A percentile compares a stretch with the other conserved stretches of the same genome.
phyloP scores from a whole-genome alignment of 1,140 invertebrate species.

The Drosophila nasuta region DNA sequence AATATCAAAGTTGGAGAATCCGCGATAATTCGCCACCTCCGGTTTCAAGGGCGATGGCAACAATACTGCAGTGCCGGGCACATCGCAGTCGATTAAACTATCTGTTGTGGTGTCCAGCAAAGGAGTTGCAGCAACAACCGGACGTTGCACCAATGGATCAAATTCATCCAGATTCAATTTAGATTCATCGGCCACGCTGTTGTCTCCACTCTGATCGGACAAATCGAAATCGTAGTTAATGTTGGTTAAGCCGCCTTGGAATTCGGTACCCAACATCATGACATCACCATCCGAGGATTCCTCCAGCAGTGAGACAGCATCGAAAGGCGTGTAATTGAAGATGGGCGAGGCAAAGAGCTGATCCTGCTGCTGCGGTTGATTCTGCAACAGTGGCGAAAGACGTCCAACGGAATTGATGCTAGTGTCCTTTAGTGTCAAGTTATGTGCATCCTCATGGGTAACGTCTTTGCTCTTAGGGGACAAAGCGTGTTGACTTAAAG shows the following conservation, averaged over 20 bases:
- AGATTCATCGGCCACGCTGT: slow-evolving; percentile 87
- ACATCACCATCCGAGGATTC: slow-evolving; percentile 86
- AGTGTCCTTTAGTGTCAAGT: slow-evolving; percentile 64
- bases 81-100: slow-evolving; percentile 86
- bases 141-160: slow-evolving; percentile 75
- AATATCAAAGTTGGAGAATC: slow-evolving; percentile 89
- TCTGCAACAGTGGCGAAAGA: slow-evolving; percentile 61
- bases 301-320: slow-evolving; percentile 86
- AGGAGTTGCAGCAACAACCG: no score
- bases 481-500: slow-evolving; percentile 26
- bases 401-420: slow-evolving; percentile 56
- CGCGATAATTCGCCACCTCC: slow-evolving; percentile 87
- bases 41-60: slow-evolving; percentile 88
- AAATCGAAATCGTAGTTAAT: slow-evolving; percentile 91
- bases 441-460: slow-evolving; percentile 21
- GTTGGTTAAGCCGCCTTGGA: slow-evolving; percentile 87
- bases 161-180: slow-evolving; percentile 84
- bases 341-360: slow-evolving; percentile 86
- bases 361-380: slow-evolving; percentile 73
- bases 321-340: slow-evolving; percentile 85
- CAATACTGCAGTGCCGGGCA: slow-evolving; percentile 86
- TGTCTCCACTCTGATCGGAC: slow-evolving; percentile 89
- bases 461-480: slow-evolving; percentile 3
- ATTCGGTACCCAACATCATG: slow-evolving; percentile 83
- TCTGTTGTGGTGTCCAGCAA: slow-evolving; percentile 23